Percentiles rank a stretch among this genome's conserved stretches.
Conservation (phyloP, 2,113 vertebrate species). For the Oncorhynchus clarkii region DNA sequence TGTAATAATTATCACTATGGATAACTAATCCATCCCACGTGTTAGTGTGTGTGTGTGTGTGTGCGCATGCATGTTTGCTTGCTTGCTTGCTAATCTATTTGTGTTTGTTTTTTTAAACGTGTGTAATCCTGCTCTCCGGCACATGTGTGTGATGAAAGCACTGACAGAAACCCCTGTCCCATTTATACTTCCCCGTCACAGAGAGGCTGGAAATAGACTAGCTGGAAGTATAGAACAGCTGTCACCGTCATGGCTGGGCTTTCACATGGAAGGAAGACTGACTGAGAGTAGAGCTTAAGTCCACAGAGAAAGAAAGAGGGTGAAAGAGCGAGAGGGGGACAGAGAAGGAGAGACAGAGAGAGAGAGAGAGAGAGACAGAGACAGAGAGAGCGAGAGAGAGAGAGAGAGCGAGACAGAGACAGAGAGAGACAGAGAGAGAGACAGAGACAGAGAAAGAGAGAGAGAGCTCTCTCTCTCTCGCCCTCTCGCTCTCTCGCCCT, state of each 20-base stretch:
- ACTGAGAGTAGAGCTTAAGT: background rate
- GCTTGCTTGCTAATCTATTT: background rate
- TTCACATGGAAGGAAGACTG: background rate
- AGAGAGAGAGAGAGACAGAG: background rate
- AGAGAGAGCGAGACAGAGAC: too few relatives aligned
- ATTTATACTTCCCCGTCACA: background rate
- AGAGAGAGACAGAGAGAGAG: background rate
- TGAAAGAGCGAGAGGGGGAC: too few relatives aligned
- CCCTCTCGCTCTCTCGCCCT: too few relatives aligned
- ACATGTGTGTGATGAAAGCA: background rate
- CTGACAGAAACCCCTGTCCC: too few relatives aligned
- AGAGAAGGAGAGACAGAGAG: background rate
- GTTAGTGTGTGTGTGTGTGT: background rate
- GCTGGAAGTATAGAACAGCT: background rate
- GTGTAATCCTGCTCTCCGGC: background rate
- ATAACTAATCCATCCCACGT: background rate
- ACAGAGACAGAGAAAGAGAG: background rate
- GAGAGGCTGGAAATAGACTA: background rate
- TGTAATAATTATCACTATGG: background rate
- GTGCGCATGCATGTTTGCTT: background rate
- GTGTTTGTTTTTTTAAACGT: background rate
- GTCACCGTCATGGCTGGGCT: background rate
- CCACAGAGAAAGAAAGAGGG: background rate
- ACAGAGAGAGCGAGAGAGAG: background rate
- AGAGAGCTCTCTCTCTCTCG: too few relatives aligned